Evolutionary conservation across 2,888 invertebrate genomes (phyloP).

Genomic region (Yponomeuta plumbellus): DNA sequence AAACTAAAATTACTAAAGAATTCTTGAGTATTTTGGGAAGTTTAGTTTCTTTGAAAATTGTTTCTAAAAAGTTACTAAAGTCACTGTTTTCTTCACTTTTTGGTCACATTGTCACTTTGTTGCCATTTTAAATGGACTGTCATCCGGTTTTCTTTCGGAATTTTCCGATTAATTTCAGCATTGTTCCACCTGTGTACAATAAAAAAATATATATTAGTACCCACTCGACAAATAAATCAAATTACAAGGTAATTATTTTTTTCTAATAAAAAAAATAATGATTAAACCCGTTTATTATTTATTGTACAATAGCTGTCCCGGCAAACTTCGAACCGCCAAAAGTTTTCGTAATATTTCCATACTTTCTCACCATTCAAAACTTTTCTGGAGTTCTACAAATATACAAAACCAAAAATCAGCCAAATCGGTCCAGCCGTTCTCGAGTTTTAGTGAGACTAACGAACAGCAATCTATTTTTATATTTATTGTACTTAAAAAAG

Average conservation of each 20-base stretch:
- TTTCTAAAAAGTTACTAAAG: constrained; percentile 5
- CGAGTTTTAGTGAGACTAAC: too few species aligned
- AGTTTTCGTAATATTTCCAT: too few species aligned
- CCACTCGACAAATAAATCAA: neutral
- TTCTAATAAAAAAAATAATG: too few species aligned
- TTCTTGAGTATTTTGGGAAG: constrained; percentile 27
- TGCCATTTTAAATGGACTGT: constrained; percentile 23
- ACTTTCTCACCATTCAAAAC: too few species aligned
- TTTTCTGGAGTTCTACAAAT: too few species aligned
- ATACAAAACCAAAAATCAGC: too few species aligned
- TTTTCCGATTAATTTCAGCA: constrained; percentile 50
- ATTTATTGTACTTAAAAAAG: too few species aligned
- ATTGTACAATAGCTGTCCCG: too few species aligned
- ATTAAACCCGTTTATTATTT: too few species aligned
- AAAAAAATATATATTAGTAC: constrained; percentile 16
- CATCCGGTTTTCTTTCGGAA: constrained; percentile 56
- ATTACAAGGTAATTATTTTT: neutral
- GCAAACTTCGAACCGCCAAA: too few species aligned
- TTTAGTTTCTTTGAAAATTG: constrained; percentile 24
- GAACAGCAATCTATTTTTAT: too few species aligned
- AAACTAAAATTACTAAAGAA: constrained; percentile 50
- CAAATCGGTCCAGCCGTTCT: too few species aligned
- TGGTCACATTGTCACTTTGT: constrained; percentile 45
- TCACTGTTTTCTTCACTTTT: constrained; percentile 23
- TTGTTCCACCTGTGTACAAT: constrained; percentile 52